A percentile compares a stretch with the other conserved stretches of the same genome.
Evolutionary conservation across 2,888 invertebrate genomes (phyloP).

Genomic region (Entomobrya multifasciata): DNA sequence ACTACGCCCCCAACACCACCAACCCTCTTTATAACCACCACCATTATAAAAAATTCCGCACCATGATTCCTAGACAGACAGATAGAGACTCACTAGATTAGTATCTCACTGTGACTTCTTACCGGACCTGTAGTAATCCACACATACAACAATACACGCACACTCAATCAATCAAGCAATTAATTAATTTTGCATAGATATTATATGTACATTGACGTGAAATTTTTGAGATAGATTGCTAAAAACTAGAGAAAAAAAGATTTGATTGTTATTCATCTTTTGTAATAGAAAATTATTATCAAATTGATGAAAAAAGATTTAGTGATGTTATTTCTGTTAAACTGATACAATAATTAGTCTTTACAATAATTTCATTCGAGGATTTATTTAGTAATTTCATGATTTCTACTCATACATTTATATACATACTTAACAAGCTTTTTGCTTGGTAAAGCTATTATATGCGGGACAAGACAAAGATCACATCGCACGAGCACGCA

Average conservation of each 20-base stretch:
- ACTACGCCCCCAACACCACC: constrained; percentile 34
- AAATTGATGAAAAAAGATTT: no score
- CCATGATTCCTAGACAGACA: constrained; percentile 33
- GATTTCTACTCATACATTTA: background rate
- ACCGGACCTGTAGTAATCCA: constrained; percentile 69
- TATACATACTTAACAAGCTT: background rate
- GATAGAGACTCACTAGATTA: constrained; percentile 67
- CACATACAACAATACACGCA: constrained; percentile 62
- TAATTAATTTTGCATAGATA: no score
- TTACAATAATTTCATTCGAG: no score
- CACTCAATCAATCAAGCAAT: constrained; percentile 61
- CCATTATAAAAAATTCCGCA: background rate
- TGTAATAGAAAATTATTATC: no score
- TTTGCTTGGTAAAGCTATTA: background rate
- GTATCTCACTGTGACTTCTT: constrained; percentile 72
- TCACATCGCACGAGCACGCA: constrained; percentile 62
- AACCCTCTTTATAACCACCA: background rate
- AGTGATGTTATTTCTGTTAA: no score
- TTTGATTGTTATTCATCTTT: no score
- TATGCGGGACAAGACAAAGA: constrained; percentile 25
- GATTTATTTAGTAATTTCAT: no score
- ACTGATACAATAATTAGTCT: no score
- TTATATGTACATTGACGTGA: constrained; percentile 5
- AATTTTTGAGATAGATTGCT: no score
- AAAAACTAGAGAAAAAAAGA: no score